Conservation (phyloP, 2,113 vertebrate species). For the Opisthocomus hoazin region DNA sequence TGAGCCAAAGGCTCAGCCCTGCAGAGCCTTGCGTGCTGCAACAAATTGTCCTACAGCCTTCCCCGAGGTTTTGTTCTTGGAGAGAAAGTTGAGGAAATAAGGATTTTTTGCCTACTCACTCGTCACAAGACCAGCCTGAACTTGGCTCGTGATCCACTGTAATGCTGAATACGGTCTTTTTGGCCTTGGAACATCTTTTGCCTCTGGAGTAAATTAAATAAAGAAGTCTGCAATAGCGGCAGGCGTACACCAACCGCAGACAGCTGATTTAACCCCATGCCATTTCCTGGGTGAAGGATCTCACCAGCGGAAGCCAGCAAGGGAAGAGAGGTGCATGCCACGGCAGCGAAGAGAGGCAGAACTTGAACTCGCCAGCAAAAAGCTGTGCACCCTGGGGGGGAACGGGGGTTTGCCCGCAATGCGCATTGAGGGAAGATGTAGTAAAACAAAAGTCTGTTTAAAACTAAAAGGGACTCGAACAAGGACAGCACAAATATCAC, state of each 20-base stretch:
- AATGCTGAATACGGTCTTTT: conserved; percentile 1
- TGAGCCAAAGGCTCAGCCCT: neutral
- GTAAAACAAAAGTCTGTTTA: neutral
- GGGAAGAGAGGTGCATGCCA: neutral
- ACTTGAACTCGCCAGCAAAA: neutral
- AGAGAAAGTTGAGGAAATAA: neutral
- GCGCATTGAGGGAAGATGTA: neutral
- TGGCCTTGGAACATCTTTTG: neutral
- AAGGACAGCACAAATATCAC: neutral
- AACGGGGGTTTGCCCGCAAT: neutral
- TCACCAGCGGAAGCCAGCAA: neutral
- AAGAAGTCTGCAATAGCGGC: neutral
- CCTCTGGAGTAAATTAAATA: neutral
- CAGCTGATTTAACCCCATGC: neutral
- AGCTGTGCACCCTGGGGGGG: neutral
- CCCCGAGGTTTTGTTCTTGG: neutral
- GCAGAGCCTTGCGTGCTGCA: neutral
- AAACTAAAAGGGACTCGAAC: neutral
- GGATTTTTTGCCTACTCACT: conserved; percentile 48
- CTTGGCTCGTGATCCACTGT: neutral
- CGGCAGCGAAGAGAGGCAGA: neutral
- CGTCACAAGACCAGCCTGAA: neutral
- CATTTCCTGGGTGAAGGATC: neutral
- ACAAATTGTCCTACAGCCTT: neutral
- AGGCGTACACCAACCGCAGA: neutral